These are phyloP conservation scores for Agraylea sexmaculata DNA, from an alignment of 1,140 invertebrate genomes.

Conservation along the genomic window DNA sequence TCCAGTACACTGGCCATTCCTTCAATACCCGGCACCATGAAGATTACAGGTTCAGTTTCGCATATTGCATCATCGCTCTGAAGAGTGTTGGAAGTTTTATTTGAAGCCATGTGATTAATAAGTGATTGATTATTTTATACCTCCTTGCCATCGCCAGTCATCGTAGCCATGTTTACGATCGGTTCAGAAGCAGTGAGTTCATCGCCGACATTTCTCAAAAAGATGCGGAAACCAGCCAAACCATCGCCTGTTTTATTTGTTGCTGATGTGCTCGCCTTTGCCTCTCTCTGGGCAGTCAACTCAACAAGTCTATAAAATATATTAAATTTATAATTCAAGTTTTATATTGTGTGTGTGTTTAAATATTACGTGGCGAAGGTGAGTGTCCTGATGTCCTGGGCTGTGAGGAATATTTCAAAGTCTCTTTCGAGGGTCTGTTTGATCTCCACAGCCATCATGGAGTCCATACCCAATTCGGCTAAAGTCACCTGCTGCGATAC, in stretches of 20 bases:
- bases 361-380: constrained; percentile 43
- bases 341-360: too few relatives aligned
- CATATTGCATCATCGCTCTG: constrained; percentile 27
- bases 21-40: constrained; percentile 74
- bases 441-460: constrained; percentile 81
- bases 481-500: constrained; percentile 48
- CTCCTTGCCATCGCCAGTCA: constrained; percentile 33
- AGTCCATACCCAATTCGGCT: constrained; percentile 81
- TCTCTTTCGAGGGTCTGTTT: constrained; percentile 76
- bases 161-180: constrained; percentile 36
- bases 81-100: too few relatives aligned
- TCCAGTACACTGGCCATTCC: constrained; percentile 51
- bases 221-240: constrained; percentile 35
- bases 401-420: constrained; percentile 64
- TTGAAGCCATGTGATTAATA: too few relatives aligned
- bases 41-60: constrained; percentile 38
- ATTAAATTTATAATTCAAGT: too few relatives aligned
- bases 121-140: constrained; percentile 23
- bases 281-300: constrained; percentile 42
- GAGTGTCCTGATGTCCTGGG: constrained; percentile 61
- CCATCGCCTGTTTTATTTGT: constrained; percentile 24
- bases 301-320: constrained; percentile 43
- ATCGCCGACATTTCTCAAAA: constrained; percentile 44
- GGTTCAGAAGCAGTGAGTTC: constrained; percentile 35
- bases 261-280: constrained; percentile 32